phyloP scores from a whole-genome alignment of 2,797 vertebrate genomes.

The Stomatorhinus walkeri region DNA sequence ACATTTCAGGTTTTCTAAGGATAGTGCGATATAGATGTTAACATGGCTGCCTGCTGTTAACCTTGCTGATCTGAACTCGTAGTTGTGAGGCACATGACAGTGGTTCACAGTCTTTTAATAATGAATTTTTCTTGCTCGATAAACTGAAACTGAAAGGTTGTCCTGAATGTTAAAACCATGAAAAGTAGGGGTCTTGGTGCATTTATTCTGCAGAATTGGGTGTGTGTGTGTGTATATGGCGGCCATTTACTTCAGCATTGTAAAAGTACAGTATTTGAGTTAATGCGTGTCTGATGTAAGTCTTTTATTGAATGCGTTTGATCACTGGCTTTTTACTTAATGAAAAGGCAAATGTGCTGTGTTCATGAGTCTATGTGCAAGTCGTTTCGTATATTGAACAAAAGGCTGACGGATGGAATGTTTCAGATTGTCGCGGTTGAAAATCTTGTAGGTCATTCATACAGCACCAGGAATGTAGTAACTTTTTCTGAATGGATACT shows the following conservation, averaged over 20 bases:
- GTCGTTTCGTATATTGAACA: not conserved
- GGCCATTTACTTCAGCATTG: not conserved
- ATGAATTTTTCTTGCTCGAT: not conserved
- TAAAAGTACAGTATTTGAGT: not conserved
- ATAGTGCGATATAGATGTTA: not conserved
- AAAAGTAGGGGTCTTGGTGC: not conserved
- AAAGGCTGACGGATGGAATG: not conserved
- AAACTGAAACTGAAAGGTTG: not conserved
- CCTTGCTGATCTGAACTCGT: not conserved
- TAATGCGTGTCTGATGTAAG: not conserved
- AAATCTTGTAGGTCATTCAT: not conserved
- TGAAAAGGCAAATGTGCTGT: not conserved
- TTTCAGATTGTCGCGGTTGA: not conserved
- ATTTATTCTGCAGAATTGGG: not conserved
- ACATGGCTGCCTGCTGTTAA: conserved; percentile 18
- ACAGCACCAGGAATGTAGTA: not conserved
- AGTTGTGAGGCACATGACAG: not conserved
- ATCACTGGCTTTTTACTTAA: not conserved
- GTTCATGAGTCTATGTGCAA: not conserved
- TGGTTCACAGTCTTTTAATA: not conserved
- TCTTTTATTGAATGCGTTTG: not conserved
- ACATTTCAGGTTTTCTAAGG: not conserved
- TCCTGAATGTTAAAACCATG: not conserved
- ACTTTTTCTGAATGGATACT: not conserved
- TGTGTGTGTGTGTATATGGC: not conserved